Evolutionary conservation across 2,888 invertebrate genomes (phyloP).

Genomic region (Petrophora chlorosata): DNA sequence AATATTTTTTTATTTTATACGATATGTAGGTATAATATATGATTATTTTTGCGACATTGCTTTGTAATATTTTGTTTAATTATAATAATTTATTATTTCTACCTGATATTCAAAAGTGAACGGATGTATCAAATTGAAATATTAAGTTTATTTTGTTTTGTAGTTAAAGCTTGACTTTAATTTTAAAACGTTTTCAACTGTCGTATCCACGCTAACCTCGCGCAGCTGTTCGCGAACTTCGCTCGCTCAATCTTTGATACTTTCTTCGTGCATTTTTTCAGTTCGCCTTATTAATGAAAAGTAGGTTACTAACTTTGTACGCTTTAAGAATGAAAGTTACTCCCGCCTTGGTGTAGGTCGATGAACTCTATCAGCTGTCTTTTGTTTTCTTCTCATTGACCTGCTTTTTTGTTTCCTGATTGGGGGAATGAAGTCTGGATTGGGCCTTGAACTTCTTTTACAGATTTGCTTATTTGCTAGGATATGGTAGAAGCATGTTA

Average conservation of each 20-base stretch:
- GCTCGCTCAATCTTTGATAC: constrained; percentile 84
- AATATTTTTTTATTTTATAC: no score
- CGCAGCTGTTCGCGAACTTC: constrained; percentile 71
- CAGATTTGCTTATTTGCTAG: no score
- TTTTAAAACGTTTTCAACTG: no score
- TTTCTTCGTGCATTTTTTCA: constrained; percentile 84
- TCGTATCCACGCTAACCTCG: constrained; percentile 53
- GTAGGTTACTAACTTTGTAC: constrained; percentile 83
- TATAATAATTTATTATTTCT: no score
- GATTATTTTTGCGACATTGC: no score
- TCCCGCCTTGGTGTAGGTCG: constrained; percentile 80
- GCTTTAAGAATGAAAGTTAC: constrained; percentile 83
- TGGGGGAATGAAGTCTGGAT: background rate
- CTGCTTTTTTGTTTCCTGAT: constrained; percentile 30
- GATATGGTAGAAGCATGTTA: no score
- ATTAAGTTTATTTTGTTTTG: no score
- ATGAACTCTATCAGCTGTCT: constrained; percentile 77
- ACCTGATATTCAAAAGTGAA: no score
- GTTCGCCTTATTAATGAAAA: constrained; percentile 84
- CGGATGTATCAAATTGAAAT: no score
- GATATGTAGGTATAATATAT: no score
- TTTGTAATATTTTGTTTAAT: no score
- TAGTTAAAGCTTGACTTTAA: no score
- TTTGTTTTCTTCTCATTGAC: constrained; percentile 69
- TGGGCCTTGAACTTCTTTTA: background rate